Evolutionary conservation across 1,140 invertebrate genomes (phyloP), one percentile per base, ranked within the genome.

Genomic region (Eupristina koningsbergeri): DNA sequence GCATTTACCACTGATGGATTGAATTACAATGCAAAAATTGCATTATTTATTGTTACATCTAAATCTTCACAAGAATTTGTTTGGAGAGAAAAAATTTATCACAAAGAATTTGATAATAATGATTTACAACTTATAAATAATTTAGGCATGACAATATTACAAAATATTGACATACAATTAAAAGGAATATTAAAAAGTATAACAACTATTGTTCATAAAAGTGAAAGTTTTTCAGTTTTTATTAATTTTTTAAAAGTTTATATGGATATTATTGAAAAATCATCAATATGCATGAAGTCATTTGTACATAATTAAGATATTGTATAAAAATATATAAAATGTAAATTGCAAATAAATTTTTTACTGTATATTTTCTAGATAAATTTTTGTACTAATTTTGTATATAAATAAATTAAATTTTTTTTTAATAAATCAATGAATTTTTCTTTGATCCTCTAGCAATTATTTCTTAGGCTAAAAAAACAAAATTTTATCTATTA

Each of bases 1-100:
- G 93, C 93, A 69, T 94, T 94, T 85, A 93, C 92, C 85, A 87
- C 88, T 5, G 90, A 92, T 85, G 94, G 94, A 29, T 85, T 94
- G 78, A 94, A 94, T 91, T 94, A 94, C 87, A 93, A 93, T 90
- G 89, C 89, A 6, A 89, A 86, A 80, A 88, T 88, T 81, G 82
- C 90, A 67, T 87, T 93, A 69, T 93, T 90, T 81, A 82, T 93
- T 78, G 78, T 88, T n/a, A 86, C 83, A 58, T 89, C 89, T 83
- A 83, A 75, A 31, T 64, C 83, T 31, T 84, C 86, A 67, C 78
- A 87, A 63, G 84, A 81, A 39, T 50, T 88, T 47, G 50, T 86
- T 74, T 91, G 91, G 86, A 89, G 88, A 73, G 71, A 84, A 26
- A 91, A 90, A 84, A 88, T 93, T 61, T 92, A 90, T 85, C 84